phyloP scores from a whole-genome alignment of 2,888 invertebrate species.

The Cremastobaeus sp. region DNA sequence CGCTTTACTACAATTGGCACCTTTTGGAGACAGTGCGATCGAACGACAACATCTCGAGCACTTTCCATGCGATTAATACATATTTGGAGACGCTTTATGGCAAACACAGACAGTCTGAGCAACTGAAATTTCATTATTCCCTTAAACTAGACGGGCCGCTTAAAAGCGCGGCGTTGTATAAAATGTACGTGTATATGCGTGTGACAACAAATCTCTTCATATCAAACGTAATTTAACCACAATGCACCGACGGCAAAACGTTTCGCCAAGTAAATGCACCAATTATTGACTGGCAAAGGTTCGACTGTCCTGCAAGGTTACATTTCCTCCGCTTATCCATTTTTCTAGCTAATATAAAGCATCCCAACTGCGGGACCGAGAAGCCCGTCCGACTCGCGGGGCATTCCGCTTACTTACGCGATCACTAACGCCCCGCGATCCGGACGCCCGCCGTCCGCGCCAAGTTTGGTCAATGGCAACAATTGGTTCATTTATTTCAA shows the following conservation, averaged over 20 bases:
- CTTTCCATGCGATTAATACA: conserved; percentile 62
- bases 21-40: conserved; percentile 65
- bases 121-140: conserved; percentile 66
- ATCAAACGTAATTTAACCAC: conserved; percentile 53
- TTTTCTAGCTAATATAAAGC: background rate
- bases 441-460: too few relatives aligned
- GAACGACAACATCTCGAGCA: conserved; percentile 64
- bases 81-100: conserved; percentile 69
- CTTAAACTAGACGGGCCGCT: conserved; percentile 59
- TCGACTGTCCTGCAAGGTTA: background rate
- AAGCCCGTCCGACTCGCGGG: too few relatives aligned
- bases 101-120: conserved; percentile 74
- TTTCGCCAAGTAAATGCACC: conserved; percentile 27
- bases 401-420: background rate
- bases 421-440: too few relatives aligned
- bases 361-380: too few relatives aligned
- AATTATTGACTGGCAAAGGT: conserved; percentile 25
- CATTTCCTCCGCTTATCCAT: background rate
- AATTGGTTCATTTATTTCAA: conserved; percentile 48
- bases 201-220: conserved; percentile 45
- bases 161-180: conserved; percentile 36
- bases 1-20: conserved; percentile 68
- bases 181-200: conserved; percentile 54
- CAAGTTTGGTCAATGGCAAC: conserved; percentile 9
- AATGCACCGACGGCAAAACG: conserved; percentile 45